Conservation (phyloP, 2,797 vertebrate genomes). For the Antrozous pallidus region DNA sequence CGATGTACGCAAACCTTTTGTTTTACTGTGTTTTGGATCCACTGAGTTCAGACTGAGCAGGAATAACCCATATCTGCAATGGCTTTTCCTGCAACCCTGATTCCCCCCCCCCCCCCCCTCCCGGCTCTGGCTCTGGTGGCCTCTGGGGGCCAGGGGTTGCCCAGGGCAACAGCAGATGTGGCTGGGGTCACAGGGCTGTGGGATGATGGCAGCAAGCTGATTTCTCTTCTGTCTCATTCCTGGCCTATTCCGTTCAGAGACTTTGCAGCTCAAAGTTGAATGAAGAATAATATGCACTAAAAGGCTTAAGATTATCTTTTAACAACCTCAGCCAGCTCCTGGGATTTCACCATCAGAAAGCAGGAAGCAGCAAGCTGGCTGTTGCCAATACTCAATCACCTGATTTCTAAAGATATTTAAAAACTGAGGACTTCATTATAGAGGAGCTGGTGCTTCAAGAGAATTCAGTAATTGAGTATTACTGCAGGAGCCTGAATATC, state of each 20-base stretch:
- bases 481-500: conserved; percentile 37
- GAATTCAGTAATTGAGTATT: conserved; percentile 65
- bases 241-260: neutral
- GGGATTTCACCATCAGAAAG: conserved; percentile 42
- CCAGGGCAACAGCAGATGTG: neutral
- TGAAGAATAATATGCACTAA: conserved; percentile 9
- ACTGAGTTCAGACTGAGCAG: neutral
- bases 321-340: neutral
- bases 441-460: conserved; percentile 34
- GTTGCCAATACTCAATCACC: neutral
- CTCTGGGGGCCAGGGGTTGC: neutral
- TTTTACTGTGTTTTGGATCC: neutral
- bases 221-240: neutral
- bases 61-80: rapidly evolving
- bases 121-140: neutral
- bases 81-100: neutral
- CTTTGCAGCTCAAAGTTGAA: neutral
- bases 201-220: neutral
- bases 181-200: neutral
- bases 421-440: conserved; percentile 55
- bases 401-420: conserved; percentile 62
- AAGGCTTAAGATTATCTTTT: conserved; percentile 39
- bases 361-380: conserved; percentile 35
- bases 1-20: neutral
- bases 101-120: neutral